These are phyloP conservation scores for Momotus momota DNA, from an alignment of 2,797 vertebrate genomes.

Conservation along the genomic window DNA sequence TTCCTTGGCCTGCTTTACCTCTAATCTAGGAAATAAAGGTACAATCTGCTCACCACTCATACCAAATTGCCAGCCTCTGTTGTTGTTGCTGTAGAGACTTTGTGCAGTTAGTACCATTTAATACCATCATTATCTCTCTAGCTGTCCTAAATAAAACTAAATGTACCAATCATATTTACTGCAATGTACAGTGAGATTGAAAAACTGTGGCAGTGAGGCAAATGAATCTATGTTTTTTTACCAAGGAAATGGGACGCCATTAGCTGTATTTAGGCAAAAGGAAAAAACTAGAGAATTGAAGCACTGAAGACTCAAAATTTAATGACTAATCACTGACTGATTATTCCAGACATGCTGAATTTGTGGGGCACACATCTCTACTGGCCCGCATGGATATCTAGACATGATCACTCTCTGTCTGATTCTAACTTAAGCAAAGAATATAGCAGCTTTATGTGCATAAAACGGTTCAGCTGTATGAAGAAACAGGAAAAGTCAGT, in stretches of 20 bases:
- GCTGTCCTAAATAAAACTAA: constrained; percentile 24
- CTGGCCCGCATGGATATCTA: not conserved
- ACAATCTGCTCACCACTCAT: not conserved
- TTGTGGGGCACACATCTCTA: not conserved
- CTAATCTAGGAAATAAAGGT: not conserved
- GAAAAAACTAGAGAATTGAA: not conserved
- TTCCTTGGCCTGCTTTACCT: not conserved
- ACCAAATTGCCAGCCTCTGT: not conserved
- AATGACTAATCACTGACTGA: not conserved
- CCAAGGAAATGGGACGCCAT: not conserved
- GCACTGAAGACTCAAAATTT: not conserved
- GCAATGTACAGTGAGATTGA: not conserved
- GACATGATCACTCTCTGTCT: not conserved
- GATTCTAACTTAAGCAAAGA: not conserved
- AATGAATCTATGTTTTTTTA: not conserved
- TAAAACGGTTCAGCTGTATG: not conserved
- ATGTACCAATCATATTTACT: not conserved
- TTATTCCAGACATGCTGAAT: not conserved
- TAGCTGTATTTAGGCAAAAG: not conserved
- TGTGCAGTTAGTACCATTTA: not conserved
- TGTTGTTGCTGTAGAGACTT: not conserved
- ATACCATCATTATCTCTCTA: not conserved
- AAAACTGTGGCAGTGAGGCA: not conserved
- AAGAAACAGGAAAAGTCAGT: not conserved
- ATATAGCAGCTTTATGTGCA: not conserved